Base-by-base conservation (phyloP, 2,888 invertebrate genomes). In the Brachylomia viminalis region DNA sequence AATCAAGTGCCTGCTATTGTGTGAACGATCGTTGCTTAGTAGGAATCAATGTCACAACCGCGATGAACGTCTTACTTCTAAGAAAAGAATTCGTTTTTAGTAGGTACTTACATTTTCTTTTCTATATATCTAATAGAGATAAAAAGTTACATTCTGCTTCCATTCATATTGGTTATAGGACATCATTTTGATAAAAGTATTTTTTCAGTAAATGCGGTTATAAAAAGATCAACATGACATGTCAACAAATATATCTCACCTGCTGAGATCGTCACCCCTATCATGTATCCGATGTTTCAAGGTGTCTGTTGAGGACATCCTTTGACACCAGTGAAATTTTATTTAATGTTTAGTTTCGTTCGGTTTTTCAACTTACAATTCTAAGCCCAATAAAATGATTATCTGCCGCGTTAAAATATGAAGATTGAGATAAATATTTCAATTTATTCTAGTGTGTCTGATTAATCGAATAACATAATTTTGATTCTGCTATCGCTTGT, bases 1-100 rank as follows among this genome's bases (percentile, higher is more conserved):
- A 65, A 79, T 76, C 59, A 79, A 76, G 54, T 81, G 59, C 20
- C 15, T 58, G 65, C 27, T 70, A 3, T 52, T 81, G 65, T 56
- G 65, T 59, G 65, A 20, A 58, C 15, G 30, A 80, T 54, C 33
- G 69, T 1, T 69, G n/a, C 20, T 72, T 30, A 49, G 49, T 15
- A 58, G 30, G n/a, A 58, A 64, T 79, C 45, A 58, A 42, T 64
- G 62, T 23, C 75, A 52, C 56, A 49, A 30, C 45, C 1, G n/a
- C 4, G 17, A 49, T 11, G 20, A 23, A 30, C 7, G 15, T 30
- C 23, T 80, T 33, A 10, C n/a, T 42, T 52, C 17, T 52, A 65
- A 42, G 13, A 30, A 42, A 52, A 47, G 2, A 47, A 23, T 15
- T 54, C 0, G 1, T 42, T 23, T 72, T 30, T 7, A 54, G 38